A percentile compares a stretch with the other conserved stretches of the same genome.
Conservation (phyloP, 2,888 invertebrate genomes). For the Hydrotaea diabolus region DNA sequence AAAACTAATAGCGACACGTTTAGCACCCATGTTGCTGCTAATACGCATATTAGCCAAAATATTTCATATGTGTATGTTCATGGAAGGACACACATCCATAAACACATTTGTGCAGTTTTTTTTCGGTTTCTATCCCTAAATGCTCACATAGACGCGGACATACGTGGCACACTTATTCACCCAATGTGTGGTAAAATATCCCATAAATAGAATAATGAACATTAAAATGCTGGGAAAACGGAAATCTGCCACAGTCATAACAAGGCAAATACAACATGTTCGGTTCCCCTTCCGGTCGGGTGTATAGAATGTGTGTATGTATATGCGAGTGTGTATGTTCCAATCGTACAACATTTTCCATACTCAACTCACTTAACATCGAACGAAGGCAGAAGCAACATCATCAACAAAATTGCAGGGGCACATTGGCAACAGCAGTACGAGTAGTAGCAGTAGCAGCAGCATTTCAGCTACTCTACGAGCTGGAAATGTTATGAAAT, state of each 20-base stretch:
- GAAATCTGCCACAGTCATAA: conserved; percentile 64
- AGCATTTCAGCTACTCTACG: conserved; percentile 39
- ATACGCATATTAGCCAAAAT: conserved; percentile 28
- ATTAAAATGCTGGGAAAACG: conserved; percentile 53
- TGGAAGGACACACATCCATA: not conserved
- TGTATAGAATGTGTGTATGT: too few species aligned
- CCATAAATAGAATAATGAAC: conserved; percentile 50
- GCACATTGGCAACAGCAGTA: conserved; percentile 29
- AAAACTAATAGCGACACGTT: conserved; percentile 40
- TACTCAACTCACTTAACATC: not conserved
- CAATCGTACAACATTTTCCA: not conserved
- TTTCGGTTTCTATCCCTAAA: not conserved
- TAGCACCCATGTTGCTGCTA: conserved; percentile 31
- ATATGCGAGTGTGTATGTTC: too few species aligned
- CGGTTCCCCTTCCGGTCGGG: not conserved
- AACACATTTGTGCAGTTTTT: not conserved
- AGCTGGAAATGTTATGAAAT: conserved; percentile 48
- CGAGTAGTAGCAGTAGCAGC: conserved; percentile 39
- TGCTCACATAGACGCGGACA: not conserved
- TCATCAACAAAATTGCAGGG: conserved; percentile 25
- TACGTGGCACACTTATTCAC: conserved; percentile 26
- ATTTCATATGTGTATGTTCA: conserved; percentile 8
- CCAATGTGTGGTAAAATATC: conserved; percentile 42
- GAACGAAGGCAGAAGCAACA: not conserved
- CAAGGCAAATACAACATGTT: conserved; percentile 46